Evolutionary conservation across 2,888 invertebrate genomes (phyloP).

Genomic region (Drosophila cyrtoloma): DNA sequence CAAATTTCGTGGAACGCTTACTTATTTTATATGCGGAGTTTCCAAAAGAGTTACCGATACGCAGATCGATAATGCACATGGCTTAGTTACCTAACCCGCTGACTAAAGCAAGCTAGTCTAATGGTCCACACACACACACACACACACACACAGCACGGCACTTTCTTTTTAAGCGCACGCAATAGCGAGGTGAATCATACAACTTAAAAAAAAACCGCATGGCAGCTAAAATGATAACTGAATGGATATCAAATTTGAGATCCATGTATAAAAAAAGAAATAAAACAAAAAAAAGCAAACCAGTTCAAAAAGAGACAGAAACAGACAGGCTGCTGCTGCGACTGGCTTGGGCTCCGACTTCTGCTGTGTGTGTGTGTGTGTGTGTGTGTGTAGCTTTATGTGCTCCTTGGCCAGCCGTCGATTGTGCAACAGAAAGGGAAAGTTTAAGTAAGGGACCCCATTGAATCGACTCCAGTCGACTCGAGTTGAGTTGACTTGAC

Average conservation of each 20-base stretch:
- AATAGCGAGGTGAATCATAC: constrained; percentile 49
- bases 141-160: constrained; percentile 21
- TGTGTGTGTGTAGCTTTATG: constrained; percentile 5
- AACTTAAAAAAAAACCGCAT: constrained; percentile 10
- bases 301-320: constrained; percentile 37
- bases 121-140: constrained; percentile 2
- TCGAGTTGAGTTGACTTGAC: constrained; percentile 5
- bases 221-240: constrained; percentile 36
- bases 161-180: constrained; percentile 53
- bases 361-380: background rate
- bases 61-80: constrained; percentile 10
- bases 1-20: background rate
- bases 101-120: constrained; percentile 24
- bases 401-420: constrained; percentile 42
- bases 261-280: constrained; percentile 3
- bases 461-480: background rate
- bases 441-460: constrained; percentile 65
- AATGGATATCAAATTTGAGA: constrained; percentile 38
- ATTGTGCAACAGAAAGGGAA: constrained; percentile 78
- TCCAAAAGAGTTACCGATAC: constrained; percentile 6
- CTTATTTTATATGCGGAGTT: background rate
- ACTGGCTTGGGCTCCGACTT: constrained; percentile 4
- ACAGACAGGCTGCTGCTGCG: constrained; percentile 1
- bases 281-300: constrained; percentile 32
- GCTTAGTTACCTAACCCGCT: constrained; percentile 47